phyloP scores from a whole-genome alignment of 2,888 invertebrate genomes.

The Caenorhabditis uteleia region DNA sequence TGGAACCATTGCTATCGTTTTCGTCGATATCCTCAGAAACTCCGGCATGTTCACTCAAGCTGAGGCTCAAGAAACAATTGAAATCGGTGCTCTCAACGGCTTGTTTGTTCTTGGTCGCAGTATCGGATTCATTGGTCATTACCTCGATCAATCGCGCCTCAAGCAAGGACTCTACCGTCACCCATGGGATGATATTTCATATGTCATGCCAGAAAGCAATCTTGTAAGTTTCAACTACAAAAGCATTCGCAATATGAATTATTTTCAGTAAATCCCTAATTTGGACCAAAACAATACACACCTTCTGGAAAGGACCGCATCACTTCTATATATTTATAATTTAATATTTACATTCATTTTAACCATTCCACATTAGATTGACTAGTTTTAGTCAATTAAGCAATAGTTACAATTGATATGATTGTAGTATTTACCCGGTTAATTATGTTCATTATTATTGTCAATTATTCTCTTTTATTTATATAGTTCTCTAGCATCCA shows the following conservation, averaged over 20 bases:
- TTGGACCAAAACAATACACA: too few relatives aligned
- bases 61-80: constrained; percentile 95
- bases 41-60: constrained; percentile 75
- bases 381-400: too few relatives aligned
- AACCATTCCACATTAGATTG: constrained; percentile 5
- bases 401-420: too few relatives aligned
- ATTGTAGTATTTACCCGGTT: too few relatives aligned
- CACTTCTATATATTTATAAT: too few relatives aligned
- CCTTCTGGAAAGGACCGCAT: too few relatives aligned
- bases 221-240: constrained; percentile 24
- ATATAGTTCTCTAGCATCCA: not conserved
- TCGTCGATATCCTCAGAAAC: constrained; percentile 94
- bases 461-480: too few relatives aligned
- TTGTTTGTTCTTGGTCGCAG: constrained; percentile 96
- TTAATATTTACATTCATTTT: not conserved
- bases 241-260: too few relatives aligned
- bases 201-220: constrained; percentile 79
- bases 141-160: constrained; percentile 94
- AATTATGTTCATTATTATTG: too few relatives aligned
- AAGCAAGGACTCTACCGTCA: constrained; percentile 98
- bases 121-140: constrained; percentile 97
- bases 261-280: too few relatives aligned
- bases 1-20: constrained; percentile 94
- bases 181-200: constrained; percentile 98
- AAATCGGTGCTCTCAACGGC: constrained; percentile 96